Percentiles rank a stretch among this genome's conserved stretches.
Evolutionary conservation across 2,113 vertebrate genomes (phyloP).

Genomic region (Xenotilapia flavipinnis): DNA sequence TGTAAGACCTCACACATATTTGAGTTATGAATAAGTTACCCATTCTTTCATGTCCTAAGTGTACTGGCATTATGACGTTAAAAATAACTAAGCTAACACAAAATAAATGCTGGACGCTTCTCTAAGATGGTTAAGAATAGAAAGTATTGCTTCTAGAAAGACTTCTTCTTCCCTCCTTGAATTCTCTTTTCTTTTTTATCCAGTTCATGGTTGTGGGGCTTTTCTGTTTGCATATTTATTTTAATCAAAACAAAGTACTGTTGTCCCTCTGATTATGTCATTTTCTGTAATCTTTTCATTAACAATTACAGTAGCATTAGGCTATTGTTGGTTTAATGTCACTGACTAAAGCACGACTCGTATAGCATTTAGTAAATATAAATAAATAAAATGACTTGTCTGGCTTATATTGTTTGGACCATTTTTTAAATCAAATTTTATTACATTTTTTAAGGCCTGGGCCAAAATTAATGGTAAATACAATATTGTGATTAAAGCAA

Average conservation of each 20-base stretch:
- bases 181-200: background rate
- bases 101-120: background rate
- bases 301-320: background rate
- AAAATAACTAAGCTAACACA: no score
- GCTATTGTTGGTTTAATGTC: background rate
- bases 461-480: background rate
- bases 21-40: background rate
- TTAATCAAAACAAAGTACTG: background rate
- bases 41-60: background rate
- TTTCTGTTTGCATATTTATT: background rate
- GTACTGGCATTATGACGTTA: no score
- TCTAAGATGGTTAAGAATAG: background rate
- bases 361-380: background rate
- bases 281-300: background rate
- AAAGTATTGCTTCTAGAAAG: background rate
- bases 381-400: background rate
- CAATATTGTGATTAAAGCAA: background rate
- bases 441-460: background rate
- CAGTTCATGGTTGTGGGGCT: background rate
- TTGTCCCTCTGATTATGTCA: background rate
- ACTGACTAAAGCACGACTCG: background rate
- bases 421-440: background rate
- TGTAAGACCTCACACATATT: background rate
- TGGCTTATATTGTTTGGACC: background rate
- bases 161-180: background rate